These are phyloP conservation scores for Conchocele bisecta DNA, from an alignment of 2,888 invertebrate genomes.

Conservation along the genomic window DNA sequence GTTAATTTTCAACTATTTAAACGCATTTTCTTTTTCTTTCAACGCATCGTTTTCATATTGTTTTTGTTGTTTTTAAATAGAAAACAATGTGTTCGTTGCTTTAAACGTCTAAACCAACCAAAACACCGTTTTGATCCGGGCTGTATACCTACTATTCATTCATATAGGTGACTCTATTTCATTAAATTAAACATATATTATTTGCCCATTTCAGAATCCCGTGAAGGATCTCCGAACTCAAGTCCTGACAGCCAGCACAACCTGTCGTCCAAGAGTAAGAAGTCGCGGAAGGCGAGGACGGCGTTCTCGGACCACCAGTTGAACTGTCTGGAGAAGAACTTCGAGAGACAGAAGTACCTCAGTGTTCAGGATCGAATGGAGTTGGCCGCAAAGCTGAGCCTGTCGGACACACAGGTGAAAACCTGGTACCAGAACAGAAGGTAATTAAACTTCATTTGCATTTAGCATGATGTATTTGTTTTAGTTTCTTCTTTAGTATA, in stretches of 20 bases:
- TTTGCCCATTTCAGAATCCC: slow-evolving; percentile 51
- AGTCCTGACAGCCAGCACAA: slow-evolving; percentile 25
- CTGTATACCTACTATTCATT: too few species aligned
- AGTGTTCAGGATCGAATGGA: slow-evolving; percentile 96
- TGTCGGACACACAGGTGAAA: slow-evolving; percentile 99
- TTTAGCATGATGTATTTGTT: neutral
- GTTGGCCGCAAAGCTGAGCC: slow-evolving; percentile 94
- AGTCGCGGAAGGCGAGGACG: slow-evolving; percentile 97
- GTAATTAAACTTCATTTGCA: too few species aligned
- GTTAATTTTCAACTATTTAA: too few species aligned
- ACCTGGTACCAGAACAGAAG: slow-evolving; percentile 99
- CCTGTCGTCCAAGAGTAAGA: slow-evolving; percentile 86
- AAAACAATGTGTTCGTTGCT: too few species aligned
- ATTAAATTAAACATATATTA: too few species aligned
- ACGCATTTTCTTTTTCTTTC: too few species aligned
- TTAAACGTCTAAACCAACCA: too few species aligned
- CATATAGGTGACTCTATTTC: too few species aligned
- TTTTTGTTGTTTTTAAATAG: too few species aligned
- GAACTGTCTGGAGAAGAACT: slow-evolving; percentile 94
- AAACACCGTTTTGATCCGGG: too few species aligned
- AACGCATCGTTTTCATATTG: too few species aligned
- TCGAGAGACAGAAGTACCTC: slow-evolving; percentile 94
- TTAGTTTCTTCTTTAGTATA: neutral
- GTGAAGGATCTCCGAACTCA: slow-evolving; percentile 34
- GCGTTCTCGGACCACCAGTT: slow-evolving; percentile 99